Evolutionary conservation across 2,113 vertebrate genomes (phyloP), one percentile per base, ranked within the genome.

Genomic region (Gadus chalcogrammus): DNA sequence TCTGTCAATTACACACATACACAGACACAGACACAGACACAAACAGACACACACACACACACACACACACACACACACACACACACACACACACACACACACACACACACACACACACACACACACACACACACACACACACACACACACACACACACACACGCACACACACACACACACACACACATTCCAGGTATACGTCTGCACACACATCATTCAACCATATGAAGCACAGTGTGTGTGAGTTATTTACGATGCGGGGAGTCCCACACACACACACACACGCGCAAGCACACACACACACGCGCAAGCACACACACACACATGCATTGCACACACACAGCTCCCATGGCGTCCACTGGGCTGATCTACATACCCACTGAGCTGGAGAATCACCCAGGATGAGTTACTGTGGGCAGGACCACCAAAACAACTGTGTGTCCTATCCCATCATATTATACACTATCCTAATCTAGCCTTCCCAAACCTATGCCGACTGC

Each of bases 321-420:
- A 58, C 55, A 58, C 55, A 15, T 16, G 17, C 52, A 55, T 20
- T 20, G 24, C 53, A 55, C 53, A 55, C 53, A 55, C 53, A 55
- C 12, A 55, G 53, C 53, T 55, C 53, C 5, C 53, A 55, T 55
- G 53, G 16, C 35, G 55, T 60, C 27, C 31, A 75, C 16, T 61
- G 67, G 72, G 61, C 60, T 84, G 80, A 87, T 87, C 82, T 74
- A 84, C 67, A 85, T 85, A 86, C 70, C 72, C 86, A 89, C 60
- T 84, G 84, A 89, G 79, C 85, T 88, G 87, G 78, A 88, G 79
- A 85, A 85, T 75, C 6, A 35, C 68, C 0, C 15, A 16, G 55
- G n/a, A 58, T 7, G 64, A 68, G 64, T 58, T 65, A 28, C 64
- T 76, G 72, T 67, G 35, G 0, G 0, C 52, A 66, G 61, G 67